Percentiles rank a stretch among this genome's conserved stretches.
Evolutionary conservation across 2,113 vertebrate genomes (phyloP).

Genomic region (Salvator merianae): DNA sequence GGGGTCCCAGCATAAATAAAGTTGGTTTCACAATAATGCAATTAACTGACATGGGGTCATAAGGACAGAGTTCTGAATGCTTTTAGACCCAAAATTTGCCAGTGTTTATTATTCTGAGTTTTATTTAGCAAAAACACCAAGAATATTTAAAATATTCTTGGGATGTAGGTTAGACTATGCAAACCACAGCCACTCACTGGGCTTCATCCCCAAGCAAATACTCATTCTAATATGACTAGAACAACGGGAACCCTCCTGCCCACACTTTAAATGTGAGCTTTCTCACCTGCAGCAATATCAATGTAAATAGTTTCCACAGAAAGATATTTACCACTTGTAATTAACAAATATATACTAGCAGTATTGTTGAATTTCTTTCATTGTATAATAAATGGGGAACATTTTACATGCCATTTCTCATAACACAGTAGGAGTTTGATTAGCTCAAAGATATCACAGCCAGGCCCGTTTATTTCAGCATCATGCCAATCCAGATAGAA

Average conservation of each 20-base stretch:
- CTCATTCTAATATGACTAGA: neutral
- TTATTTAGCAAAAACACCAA: too few species aligned
- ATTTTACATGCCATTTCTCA: neutral
- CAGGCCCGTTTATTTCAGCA: neutral
- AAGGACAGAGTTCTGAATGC: too few species aligned
- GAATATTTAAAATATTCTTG: neutral
- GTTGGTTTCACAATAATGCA: too few species aligned
- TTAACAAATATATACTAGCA: neutral
- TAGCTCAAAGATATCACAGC: neutral
- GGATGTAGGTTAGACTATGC: neutral
- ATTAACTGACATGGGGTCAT: too few species aligned
- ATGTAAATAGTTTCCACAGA: neutral
- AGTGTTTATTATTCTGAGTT: too few species aligned
- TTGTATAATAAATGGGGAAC: neutral
- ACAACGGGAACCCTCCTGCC: neutral
- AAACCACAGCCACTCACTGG: neutral
- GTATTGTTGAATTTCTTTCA: neutral
- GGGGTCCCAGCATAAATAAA: too few species aligned
- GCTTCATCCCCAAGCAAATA: neutral
- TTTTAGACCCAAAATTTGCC: too few species aligned
- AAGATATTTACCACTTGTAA: neutral
- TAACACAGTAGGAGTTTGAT: constrained; percentile 5
- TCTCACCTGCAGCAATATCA: too few species aligned
- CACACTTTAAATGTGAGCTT: neutral
- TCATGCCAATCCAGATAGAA: constrained; percentile 1